Conservation (phyloP, 2,113 vertebrate species). For the Sprattus sprattus region DNA sequence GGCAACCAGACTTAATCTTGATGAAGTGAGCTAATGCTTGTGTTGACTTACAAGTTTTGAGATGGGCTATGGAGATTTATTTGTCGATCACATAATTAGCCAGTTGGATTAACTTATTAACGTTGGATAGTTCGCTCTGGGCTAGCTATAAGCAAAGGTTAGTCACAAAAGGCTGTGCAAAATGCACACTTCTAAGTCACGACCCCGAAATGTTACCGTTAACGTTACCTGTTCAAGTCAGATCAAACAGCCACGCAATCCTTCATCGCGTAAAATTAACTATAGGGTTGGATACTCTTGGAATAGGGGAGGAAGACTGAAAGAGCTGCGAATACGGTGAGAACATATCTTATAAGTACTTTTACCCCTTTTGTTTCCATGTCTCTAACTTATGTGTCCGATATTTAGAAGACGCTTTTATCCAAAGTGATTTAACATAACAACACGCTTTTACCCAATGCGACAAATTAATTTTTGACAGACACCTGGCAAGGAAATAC, state of each 20-base stretch:
- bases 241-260: conserved; percentile 17
- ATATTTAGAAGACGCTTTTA: too few relatives aligned
- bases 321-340: conserved; percentile 78
- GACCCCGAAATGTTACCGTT: conserved; percentile 13
- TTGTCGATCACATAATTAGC: too few relatives aligned
- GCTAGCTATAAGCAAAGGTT: not conserved
- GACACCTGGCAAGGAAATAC: conserved; percentile 84
- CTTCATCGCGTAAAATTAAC: conserved; percentile 30
- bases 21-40: too few relatives aligned
- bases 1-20: too few relatives aligned
- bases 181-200: conserved; percentile 28
- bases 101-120: too few relatives aligned
- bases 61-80: too few relatives aligned
- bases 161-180: not conserved
- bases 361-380: too few relatives aligned
- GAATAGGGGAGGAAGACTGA: conserved; percentile 73
- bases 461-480: conserved; percentile 54
- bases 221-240: not conserved
- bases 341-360: too few relatives aligned
- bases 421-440: too few relatives aligned
- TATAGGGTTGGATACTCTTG: conserved; percentile 58
- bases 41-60: too few relatives aligned
- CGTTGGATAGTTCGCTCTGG: not conserved
- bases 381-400: not conserved
- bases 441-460: too few relatives aligned